Evolutionary conservation across 1,140 invertebrate genomes (phyloP).

Genomic region (Dinoponera quadriceps): DNA sequence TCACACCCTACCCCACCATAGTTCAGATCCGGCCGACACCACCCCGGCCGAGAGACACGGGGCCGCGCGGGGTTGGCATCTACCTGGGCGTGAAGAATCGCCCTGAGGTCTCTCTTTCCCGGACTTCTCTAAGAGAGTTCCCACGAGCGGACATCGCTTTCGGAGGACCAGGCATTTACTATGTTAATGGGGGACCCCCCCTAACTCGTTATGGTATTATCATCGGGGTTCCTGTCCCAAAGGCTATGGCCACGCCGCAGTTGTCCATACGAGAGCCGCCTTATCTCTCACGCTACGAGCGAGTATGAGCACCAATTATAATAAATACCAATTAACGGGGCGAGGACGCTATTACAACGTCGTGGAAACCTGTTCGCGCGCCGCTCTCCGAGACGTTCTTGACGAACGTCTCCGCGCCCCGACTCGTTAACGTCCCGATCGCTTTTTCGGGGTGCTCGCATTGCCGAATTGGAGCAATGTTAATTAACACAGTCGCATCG

Average conservation of each 20-base stretch:
- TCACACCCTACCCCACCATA: slow-evolving; percentile 62
- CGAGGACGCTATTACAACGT: slow-evolving; percentile 66
- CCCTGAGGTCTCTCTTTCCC: slow-evolving; percentile 63
- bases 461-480: not conserved
- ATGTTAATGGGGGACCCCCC: slow-evolving; percentile 70
- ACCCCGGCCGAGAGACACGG: not conserved
- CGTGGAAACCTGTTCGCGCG: slow-evolving; percentile 65
- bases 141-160: slow-evolving; percentile 70
- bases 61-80: slow-evolving; percentile 52
- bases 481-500: not conserved
- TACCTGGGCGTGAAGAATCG: slow-evolving; percentile 70
- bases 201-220: slow-evolving; percentile 75
- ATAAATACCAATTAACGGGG: slow-evolving; percentile 75
- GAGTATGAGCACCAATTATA: slow-evolving; percentile 76
- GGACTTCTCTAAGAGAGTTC: slow-evolving; percentile 61
- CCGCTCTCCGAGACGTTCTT: slow-evolving; percentile 31
- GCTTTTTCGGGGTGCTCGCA: slow-evolving; percentile 27
- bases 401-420: slow-evolving; percentile 58
- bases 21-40: slow-evolving; percentile 55
- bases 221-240: slow-evolving; percentile 57
- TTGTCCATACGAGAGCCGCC: slow-evolving; percentile 56
- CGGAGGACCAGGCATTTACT: slow-evolving; percentile 67
- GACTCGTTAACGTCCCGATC: slow-evolving; percentile 5
- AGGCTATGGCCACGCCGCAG: slow-evolving; percentile 56
- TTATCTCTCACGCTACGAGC: slow-evolving; percentile 69